phyloP scores from a whole-genome alignment of 2,888 invertebrate genomes.

The Thymelicus sylvestris region DNA sequence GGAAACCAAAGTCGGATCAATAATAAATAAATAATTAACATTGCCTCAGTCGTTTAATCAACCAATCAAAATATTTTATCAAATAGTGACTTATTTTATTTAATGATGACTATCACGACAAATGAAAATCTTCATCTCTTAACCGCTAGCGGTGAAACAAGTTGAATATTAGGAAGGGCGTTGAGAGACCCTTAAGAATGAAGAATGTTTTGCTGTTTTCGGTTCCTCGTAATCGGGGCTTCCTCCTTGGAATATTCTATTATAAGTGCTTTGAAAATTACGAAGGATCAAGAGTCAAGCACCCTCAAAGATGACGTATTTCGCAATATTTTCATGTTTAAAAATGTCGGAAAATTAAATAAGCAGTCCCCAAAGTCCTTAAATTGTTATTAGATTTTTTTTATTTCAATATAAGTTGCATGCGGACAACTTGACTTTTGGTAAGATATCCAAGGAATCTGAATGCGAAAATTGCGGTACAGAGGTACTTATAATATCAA shows the following conservation, averaged over 20 bases:
- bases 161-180: constrained; percentile 6
- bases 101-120: neutral
- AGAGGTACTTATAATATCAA: too few species aligned
- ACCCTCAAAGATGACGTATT: constrained; percentile 21
- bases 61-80: too few species aligned
- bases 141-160: neutral
- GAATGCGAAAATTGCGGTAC: too few species aligned
- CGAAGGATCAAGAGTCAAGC: constrained; percentile 21
- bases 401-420: too few species aligned
- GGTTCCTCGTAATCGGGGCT: constrained; percentile 26
- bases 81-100: too few species aligned
- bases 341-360: constrained; percentile 1
- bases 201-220: constrained; percentile 34
- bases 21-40: too few species aligned
- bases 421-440: too few species aligned
- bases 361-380: constrained; percentile 8
- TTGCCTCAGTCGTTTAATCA: too few species aligned
- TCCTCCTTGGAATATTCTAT: constrained; percentile 26
- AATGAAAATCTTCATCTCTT: neutral
- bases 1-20: too few species aligned
- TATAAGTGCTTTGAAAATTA: constrained; percentile 33
- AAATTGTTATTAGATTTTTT: neutral
- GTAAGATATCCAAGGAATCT: too few species aligned
- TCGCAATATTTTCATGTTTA: constrained; percentile 24
- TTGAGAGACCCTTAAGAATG: constrained; percentile 26